Evolutionary conservation across 2,797 vertebrate species (phyloP).

Genomic region (Neosilurus mollespiculum): DNA sequence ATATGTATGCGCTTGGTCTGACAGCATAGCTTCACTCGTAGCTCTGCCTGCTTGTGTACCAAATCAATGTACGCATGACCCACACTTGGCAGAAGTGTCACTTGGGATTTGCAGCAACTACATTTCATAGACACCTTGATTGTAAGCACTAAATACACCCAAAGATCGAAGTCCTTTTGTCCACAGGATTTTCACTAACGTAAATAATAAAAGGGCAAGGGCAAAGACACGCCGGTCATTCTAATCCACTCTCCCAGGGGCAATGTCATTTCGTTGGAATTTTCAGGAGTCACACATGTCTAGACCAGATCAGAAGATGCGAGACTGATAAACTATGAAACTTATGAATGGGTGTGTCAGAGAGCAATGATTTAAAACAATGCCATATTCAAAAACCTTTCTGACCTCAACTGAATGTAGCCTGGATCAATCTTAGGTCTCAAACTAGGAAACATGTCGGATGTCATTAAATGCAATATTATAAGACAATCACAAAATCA

Average conservation of each 20-base stretch:
- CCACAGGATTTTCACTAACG: neutral
- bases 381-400: neutral
- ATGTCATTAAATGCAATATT: no score
- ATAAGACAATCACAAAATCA: no score
- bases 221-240: neutral
- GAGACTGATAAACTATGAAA: neutral
- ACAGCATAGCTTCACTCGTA: neutral
- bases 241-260: neutral
- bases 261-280: neutral
- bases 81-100: constrained; percentile 2
- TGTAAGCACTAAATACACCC: constrained; percentile 8
- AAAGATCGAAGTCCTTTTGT: constrained; percentile 2
- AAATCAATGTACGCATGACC: constrained; percentile 28
- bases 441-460: no score
- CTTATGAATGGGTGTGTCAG: neutral
- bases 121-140: neutral
- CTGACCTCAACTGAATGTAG: neutral
- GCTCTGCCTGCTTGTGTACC: neutral
- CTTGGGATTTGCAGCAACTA: constrained; percentile 6
- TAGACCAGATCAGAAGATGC: neutral
- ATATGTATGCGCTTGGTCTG: neutral
- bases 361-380: neutral
- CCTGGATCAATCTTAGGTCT: no score
- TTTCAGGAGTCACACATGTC: neutral
- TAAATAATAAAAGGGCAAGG: constrained; percentile 23